A percentile compares a stretch with the other conserved stretches of the same genome.
Evolutionary conservation across 2,888 invertebrate genomes (phyloP).

Genomic region (Steromphala cineraria): DNA sequence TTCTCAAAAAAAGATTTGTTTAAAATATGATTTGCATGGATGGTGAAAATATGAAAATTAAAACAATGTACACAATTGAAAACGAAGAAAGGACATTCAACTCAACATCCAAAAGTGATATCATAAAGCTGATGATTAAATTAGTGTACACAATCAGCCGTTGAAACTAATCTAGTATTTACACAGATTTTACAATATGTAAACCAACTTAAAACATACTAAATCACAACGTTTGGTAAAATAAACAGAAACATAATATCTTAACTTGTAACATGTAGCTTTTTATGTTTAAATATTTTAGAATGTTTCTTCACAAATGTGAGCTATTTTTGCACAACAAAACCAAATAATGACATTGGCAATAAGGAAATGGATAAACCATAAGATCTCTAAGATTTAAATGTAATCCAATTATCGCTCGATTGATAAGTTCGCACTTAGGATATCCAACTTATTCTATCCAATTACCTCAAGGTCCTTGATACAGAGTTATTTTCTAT

Average conservation of each 20-base stretch:
- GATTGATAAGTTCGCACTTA: no score
- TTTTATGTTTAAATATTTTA: no score
- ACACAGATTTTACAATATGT: background rate
- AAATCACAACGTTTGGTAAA: background rate
- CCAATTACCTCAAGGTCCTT: no score
- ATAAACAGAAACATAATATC: background rate
- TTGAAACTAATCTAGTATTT: background rate
- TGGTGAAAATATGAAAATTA: background rate
- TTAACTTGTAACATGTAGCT: no score
- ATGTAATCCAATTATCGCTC: no score
- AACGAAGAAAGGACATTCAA: background rate
- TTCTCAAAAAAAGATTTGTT: background rate
- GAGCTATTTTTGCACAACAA: no score
- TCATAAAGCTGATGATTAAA: background rate
- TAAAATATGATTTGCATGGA: background rate
- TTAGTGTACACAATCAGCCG: background rate
- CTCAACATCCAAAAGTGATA: background rate
- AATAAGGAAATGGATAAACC: no score
- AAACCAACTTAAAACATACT: background rate
- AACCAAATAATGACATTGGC: no score
- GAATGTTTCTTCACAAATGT: no score
- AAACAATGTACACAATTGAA: background rate
- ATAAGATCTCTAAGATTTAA: no score
- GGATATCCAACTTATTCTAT: no score
- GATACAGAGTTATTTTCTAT: no score